Percentiles rank a stretch among this genome's conserved stretches.
Evolutionary conservation across 2,888 invertebrate species (phyloP).

Genomic region (Macrosiphum euphorbiae): DNA sequence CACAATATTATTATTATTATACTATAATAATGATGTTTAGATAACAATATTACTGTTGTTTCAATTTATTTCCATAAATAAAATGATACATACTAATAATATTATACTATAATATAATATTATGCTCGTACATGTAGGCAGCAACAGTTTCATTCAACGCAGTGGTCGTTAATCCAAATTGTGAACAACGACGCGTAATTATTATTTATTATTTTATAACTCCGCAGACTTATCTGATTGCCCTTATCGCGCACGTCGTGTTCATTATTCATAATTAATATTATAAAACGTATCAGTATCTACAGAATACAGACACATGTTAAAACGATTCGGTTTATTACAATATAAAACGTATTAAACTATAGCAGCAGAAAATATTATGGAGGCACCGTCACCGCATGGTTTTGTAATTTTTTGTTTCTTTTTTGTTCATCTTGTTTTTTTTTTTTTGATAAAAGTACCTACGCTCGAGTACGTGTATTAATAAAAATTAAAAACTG

Average conservation of each 20-base stretch:
- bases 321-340: not conserved
- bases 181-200: not conserved
- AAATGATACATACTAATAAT: not conserved
- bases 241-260: not conserved
- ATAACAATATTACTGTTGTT: not conserved
- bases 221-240: not conserved
- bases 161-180: not conserved
- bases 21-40: not conserved
- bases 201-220: slow-evolving; percentile 12
- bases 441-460: not conserved
- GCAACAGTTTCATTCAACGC: not conserved
- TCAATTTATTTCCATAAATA: not conserved
- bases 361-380: not conserved
- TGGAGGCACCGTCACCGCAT: not conserved
- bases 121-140: not conserved
- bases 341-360: not conserved
- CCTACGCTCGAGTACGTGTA: no score
- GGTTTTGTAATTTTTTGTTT: not conserved
- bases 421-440: not conserved
- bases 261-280: slow-evolving; percentile 2
- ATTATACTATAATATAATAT: not conserved
- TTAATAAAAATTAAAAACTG: no score
- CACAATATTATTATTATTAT: not conserved
- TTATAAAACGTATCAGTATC: not conserved
- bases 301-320: not conserved